Base-by-base conservation (phyloP, 2,888 invertebrate genomes). In the Pyrrhopygopsis socrates region DNA sequence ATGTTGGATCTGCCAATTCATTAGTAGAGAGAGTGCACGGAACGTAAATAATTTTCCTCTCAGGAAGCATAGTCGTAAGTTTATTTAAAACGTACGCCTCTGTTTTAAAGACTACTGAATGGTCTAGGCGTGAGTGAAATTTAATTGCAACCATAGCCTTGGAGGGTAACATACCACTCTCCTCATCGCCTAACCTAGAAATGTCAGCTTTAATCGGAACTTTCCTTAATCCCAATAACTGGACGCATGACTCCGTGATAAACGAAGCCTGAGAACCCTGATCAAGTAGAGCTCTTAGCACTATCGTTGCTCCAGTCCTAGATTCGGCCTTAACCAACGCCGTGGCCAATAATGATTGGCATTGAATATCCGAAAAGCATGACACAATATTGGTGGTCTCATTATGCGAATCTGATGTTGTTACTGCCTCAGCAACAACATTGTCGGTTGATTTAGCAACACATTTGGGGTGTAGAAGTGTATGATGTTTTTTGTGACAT, bases 211-310 rank as follows among this genome's bases (percentile, higher is more conserved):
- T 75, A 1, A 60, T 73, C 11, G 84, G 70, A 30, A 20, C 74
- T n/a, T 84, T 89, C 27, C 77, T 81, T 3, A 91, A 58, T 5
- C 89, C 89, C 8, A 89, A 68, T 6, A 63, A 38, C 27, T 89
- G 87, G 15, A 84, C 84, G 9, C 78, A 68, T 18, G 84, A 78
- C 41, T 93, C 93, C 0, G 91, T 91, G 0, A 94, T 67, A 74
- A 93, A 92, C n/a, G n/a, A n/a, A n/a, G n/a, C n/a, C n/a, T n/a
- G n/a, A n/a, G n/a, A n/a, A n/a, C n/a, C n/a, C n/a, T 91, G 92
- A 58, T 94, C 92, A 18, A 94, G 9, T n/a, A 94, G 83, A 18
- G 89, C 88, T 68, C 93, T 80, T 4, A 93, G 18, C 15, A 77
- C 15, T 0, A 67, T 54, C n/a, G 45, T 22, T 6, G 24, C 9